Evolutionary conservation across 1,140 invertebrate species (phyloP).

Genomic region (Euura saliciscinereae): DNA sequence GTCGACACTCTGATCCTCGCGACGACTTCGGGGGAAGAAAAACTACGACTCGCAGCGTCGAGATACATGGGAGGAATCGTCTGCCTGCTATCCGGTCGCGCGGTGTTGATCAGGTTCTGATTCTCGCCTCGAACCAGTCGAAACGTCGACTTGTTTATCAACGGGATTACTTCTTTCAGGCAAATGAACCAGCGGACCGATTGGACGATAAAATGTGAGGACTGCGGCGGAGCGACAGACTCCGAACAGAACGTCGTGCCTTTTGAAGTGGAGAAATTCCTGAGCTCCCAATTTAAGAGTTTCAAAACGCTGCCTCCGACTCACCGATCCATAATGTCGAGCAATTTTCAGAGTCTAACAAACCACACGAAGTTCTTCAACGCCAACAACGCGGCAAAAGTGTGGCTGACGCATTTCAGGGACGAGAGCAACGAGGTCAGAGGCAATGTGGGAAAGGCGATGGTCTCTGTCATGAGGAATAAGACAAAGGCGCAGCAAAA

Average conservation of each 20-base stretch:
- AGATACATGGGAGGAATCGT: conserved; percentile 40
- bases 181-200: conserved; percentile 36
- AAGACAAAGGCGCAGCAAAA: conserved; percentile 35
- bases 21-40: conserved; percentile 30
- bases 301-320: conserved; percentile 35
- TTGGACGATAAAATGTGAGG: conserved; percentile 43
- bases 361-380: conserved; percentile 56
- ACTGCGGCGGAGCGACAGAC: conserved; percentile 37
- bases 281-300: conserved; percentile 36
- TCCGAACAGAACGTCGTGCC: conserved; percentile 8
- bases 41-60: conserved; percentile 41
- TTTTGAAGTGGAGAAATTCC: conserved; percentile 28
- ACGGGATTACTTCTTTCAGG: conserved; percentile 28
- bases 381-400: conserved; percentile 40
- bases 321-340: conserved; percentile 43
- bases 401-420: conserved; percentile 51
- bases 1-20: conserved; percentile 39
- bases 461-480: conserved; percentile 46
- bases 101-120: conserved; percentile 40
- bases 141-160: background rate
- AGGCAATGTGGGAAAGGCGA: conserved; percentile 42
- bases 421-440: conserved; percentile 49
- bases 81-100: conserved; percentile 45
- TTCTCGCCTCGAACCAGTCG: background rate
- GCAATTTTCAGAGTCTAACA: conserved; percentile 47